Percentiles rank a stretch among this genome's conserved stretches.
Conservation (phyloP, 2,113 vertebrate genomes). For the Hippopotamus amphibius region DNA sequence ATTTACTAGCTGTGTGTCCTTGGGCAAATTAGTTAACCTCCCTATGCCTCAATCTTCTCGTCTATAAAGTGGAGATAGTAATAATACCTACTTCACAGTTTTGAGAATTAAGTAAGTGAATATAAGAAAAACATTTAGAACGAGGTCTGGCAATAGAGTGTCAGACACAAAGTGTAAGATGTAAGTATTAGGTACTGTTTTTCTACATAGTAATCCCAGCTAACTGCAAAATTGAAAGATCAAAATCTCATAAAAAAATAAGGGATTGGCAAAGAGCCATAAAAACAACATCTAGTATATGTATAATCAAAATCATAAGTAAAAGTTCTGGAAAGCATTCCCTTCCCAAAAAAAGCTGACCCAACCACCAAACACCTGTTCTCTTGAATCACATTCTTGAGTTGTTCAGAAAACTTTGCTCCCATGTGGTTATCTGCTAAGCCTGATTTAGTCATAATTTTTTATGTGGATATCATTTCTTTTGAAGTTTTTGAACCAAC, state of each 20-base stretch:
- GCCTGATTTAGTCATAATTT: not conserved
- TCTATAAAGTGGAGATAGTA: constrained; percentile 14
- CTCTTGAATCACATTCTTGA: constrained; percentile 19
- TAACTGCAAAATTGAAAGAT: constrained; percentile 14
- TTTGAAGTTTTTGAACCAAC: not conserved
- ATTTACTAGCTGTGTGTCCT: not conserved
- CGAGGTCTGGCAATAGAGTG: not conserved
- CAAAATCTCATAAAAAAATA: constrained; percentile 13
- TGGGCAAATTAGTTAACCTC: not conserved
- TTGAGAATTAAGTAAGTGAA: not conserved
- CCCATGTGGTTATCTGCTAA: not conserved
- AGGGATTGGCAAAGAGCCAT: not conserved
- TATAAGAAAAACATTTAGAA: not conserved
- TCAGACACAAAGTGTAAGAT: not conserved
- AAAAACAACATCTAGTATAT: not conserved
- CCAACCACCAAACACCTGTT: not conserved
- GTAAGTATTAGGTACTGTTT: not conserved
- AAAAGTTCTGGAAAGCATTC: not conserved
- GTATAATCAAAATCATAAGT: constrained; percentile 15
- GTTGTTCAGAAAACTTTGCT: constrained; percentile 8
- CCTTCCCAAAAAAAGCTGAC: constrained; percentile 42
- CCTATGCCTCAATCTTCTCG: not conserved
- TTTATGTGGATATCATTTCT: not conserved
- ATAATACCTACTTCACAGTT: not conserved
- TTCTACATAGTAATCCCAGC: not conserved